Evolutionary conservation across 1,140 invertebrate species (phyloP).

Genomic region (Calephelis nemesis): DNA sequence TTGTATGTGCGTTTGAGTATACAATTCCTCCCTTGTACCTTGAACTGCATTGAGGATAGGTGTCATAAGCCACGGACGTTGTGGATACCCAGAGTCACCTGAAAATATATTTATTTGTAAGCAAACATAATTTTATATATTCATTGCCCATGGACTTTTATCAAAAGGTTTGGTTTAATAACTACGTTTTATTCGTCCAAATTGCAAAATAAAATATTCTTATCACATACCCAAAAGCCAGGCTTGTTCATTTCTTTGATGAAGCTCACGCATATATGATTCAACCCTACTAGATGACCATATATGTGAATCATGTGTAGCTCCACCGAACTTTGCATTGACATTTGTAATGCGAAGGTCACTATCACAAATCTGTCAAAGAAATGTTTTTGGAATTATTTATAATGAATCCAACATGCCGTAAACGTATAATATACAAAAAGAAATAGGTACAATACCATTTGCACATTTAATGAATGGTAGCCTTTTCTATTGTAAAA

Average conservation of each 20-base stretch:
- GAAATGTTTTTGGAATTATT: background rate
- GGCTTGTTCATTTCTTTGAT: conserved; percentile 2
- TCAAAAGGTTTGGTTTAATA: too few species aligned
- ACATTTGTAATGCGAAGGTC: conserved; percentile 1
- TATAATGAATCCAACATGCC: background rate
- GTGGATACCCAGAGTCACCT: conserved; percentile 40
- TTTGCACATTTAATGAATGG: conserved; percentile 24
- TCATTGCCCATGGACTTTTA: too few species aligned
- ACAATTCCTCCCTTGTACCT: conserved; percentile 33
- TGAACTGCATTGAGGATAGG: conserved; percentile 30
- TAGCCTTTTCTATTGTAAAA: conserved; percentile 22
- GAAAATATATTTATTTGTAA: conserved; percentile 19
- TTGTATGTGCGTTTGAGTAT: conserved; percentile 26
- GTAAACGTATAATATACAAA: background rate
- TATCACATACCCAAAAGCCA: conserved; percentile 11
- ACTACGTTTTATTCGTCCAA: too few species aligned
- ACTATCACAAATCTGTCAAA: conserved; percentile 16
- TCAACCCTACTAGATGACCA: conserved; percentile 11
- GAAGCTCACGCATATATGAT: conserved; percentile 2
- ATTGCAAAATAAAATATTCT: too few species aligned
- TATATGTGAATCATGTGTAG: conserved; percentile 16
- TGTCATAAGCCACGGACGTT: conserved; percentile 32
- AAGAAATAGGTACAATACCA: conserved; percentile 9
- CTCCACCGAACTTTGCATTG: conserved; percentile 13
- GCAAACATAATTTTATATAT: background rate